A percentile compares a stretch with the other conserved stretches of the same genome.
Evolutionary conservation across 2,797 vertebrate genomes (phyloP).

Genomic region (Phylloscopus collybita): DNA sequence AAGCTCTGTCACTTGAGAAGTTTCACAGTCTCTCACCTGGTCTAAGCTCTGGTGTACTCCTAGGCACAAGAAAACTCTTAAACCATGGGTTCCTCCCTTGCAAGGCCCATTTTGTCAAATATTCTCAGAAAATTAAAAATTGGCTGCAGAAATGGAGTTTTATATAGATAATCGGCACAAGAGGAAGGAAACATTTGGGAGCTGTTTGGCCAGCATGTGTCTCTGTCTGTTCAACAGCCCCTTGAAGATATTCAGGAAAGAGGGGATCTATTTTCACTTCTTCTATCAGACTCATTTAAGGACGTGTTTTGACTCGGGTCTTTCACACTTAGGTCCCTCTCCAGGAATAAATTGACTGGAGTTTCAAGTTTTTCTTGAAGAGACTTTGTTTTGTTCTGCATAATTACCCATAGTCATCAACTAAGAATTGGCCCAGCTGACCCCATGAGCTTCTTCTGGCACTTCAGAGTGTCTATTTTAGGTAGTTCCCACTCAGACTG

Average conservation of each 20-base stretch:
- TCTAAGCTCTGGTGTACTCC: not conserved
- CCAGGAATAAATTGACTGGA: not conserved
- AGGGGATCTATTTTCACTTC: not conserved
- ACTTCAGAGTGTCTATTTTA: not conserved
- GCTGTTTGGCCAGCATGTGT: not conserved
- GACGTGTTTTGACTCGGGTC: not conserved
- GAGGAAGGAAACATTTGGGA: not conserved
- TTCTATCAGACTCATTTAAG: not conserved
- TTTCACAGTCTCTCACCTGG: no score
- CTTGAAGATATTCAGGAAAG: not conserved
- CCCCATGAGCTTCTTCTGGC: not conserved
- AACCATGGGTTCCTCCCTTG: fast-evolving
- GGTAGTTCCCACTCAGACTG: not conserved
- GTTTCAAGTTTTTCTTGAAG: not conserved
- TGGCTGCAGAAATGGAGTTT: not conserved
- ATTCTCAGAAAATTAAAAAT: not conserved
- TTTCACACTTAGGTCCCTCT: not conserved
- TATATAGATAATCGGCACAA: not conserved
- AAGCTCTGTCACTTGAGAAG: fast-evolving
- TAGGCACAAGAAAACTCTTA: not conserved
- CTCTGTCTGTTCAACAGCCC: not conserved
- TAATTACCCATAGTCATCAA: not conserved
- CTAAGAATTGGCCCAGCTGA: not conserved
- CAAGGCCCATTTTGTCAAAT: not conserved
- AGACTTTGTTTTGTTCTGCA: not conserved